Base-by-base conservation (phyloP, 30 jellyfish, hydroid and myxozoan species). In the Mastigias papua region DNA sequence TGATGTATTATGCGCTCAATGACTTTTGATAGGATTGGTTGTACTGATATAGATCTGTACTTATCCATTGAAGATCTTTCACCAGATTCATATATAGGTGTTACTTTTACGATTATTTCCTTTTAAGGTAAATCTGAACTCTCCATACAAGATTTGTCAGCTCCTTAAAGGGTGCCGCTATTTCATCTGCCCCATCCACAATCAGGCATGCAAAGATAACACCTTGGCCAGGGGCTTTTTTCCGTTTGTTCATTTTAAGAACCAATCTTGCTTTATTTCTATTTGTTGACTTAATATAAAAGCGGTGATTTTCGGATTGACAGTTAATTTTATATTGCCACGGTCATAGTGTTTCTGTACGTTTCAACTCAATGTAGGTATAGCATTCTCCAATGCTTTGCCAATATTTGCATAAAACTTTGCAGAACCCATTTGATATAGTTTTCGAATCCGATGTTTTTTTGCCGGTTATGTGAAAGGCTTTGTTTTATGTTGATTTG, bases 141-240 rank as follows among this genome's bases (percentile, higher is more conserved):
- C 86, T 74, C 71, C 46, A 74, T 0, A 23, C 84, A 34, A 72
- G 74, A 74, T 27, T 72, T 72, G 20, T 27, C 74, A 29, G n/a
- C 22, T 27, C 84, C 23, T 75, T 26, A 72, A 72, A 15, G 74
- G 71, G 84, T 72, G 84, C 74, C 28, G 84, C 32, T 72, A 72
- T 72, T 33, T 76, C 87, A 76, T 76, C 87, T 76, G 74, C 87
- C 87, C 87, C 87, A 78, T 78, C 79, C 17, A 78, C 34, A 78
- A 78, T 58, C 89, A 51, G 27, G 26, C 89, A 78, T 76, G 88
- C 50, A 9, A 79, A 61, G 80, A 76, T 42, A 42, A 46, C 80
- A 76, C 34, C 90, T 32, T 79, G 82, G 63, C 67, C 81, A 33
- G 81, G 68, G 73, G 83, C 69, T 62, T 79, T 62, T 34, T 79